These are phyloP conservation scores for Spodoptera picta DNA, from an alignment of 2,888 invertebrate species.

Conservation along the genomic window DNA sequence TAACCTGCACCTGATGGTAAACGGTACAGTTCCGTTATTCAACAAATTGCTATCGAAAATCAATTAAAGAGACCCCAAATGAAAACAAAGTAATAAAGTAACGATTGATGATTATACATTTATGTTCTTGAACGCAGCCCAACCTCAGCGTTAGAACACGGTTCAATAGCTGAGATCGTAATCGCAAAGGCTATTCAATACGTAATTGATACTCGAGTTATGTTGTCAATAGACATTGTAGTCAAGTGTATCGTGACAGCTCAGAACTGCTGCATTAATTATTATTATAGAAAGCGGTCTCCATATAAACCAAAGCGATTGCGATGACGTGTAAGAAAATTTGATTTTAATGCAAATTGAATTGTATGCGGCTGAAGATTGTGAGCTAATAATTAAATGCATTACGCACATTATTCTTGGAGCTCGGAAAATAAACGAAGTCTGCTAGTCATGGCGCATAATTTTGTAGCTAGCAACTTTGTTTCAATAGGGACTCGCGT, in stretches of 20 bases:
- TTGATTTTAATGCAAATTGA: constrained; percentile 53
- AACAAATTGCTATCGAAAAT: constrained; percentile 47
- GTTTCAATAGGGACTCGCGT: constrained; percentile 33
- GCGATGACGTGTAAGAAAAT: constrained; percentile 42
- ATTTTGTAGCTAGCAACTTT: constrained; percentile 40
- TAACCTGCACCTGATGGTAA: constrained; percentile 20
- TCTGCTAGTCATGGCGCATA: constrained; percentile 37
- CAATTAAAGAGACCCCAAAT: constrained; percentile 42
- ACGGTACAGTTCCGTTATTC: constrained; percentile 37
- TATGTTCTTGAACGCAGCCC: constrained; percentile 43
- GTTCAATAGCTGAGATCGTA: constrained; percentile 64
- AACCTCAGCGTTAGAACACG: constrained; percentile 56
- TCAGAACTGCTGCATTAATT: constrained; percentile 55
- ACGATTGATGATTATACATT: constrained; percentile 41
- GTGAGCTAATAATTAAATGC: constrained; percentile 46
- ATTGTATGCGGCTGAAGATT: constrained; percentile 40
- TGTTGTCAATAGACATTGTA: constrained; percentile 65
- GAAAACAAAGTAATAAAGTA: constrained; percentile 46
- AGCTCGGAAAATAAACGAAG: constrained; percentile 41
- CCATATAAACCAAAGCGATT: constrained; percentile 39
- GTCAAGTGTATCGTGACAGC: constrained; percentile 59
- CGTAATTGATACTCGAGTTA: constrained; percentile 64
- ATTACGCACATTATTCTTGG: constrained; percentile 38
- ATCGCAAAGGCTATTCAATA: constrained; percentile 66
- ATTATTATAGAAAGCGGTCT: constrained; percentile 50